Conservation (phyloP, 2,113 vertebrate genomes). For the Corythaixoides concolor region DNA sequence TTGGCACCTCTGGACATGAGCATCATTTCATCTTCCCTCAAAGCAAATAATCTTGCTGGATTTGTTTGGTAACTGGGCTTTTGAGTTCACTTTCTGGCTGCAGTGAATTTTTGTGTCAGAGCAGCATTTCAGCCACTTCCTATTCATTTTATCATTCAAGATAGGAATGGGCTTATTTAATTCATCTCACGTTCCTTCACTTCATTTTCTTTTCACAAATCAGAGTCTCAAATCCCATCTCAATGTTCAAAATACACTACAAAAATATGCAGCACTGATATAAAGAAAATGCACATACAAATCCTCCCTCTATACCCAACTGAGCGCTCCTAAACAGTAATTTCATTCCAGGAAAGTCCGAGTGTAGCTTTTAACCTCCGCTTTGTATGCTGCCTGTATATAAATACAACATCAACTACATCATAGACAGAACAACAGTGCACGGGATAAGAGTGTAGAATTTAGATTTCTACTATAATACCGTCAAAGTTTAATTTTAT, state of each 20-base stretch:
- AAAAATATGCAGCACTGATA: not conserved
- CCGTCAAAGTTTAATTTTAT: not conserved
- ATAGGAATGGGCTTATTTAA: not conserved
- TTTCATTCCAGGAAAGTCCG: not conserved
- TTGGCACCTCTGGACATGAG: not conserved
- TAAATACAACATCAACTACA: not conserved
- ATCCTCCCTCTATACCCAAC: not conserved
- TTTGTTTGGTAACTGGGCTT: not conserved
- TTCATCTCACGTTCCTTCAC: not conserved
- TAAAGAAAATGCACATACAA: not conserved
- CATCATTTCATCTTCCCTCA: not conserved
- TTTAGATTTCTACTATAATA: not conserved
- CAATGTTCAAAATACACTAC: not conserved
- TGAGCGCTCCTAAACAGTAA: not conserved
- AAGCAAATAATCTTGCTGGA: not conserved
- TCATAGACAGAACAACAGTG: not conserved
- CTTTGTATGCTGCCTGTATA: not conserved
- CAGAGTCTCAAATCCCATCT: not conserved
- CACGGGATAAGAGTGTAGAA: not conserved
- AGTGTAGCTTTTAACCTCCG: not conserved
- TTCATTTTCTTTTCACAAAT: conserved; percentile 2
- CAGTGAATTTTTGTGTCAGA: not conserved
- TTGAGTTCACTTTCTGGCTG: not conserved
- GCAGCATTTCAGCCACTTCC: not conserved
- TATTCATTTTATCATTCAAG: not conserved